Conservation (phyloP, 1,140 invertebrate genomes). For the Lethocerus indicus region DNA sequence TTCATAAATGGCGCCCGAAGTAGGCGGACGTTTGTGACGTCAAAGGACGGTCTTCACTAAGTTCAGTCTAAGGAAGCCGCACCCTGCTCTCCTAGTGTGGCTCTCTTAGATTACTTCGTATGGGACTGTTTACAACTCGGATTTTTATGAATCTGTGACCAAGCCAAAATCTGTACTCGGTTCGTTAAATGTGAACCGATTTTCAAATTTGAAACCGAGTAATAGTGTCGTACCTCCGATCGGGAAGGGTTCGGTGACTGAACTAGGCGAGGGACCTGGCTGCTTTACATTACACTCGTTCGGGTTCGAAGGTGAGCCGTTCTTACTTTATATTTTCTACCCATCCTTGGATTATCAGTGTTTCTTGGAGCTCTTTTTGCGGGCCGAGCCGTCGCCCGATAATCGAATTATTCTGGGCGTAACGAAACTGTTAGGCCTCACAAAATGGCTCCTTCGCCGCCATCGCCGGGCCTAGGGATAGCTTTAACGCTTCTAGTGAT, state of each 20-base stretch:
- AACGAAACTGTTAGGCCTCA: too few relatives aligned
- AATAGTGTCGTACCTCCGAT: slow-evolving; percentile 6
- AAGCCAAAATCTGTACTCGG: slow-evolving; percentile 7
- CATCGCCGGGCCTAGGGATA: too few relatives aligned
- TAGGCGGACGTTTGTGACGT: slow-evolving; percentile 19
- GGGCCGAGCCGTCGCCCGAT: too few relatives aligned
- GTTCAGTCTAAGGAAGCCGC: slow-evolving; percentile 20
- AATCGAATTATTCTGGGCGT: too few relatives aligned
- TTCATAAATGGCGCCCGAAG: too few relatives aligned
- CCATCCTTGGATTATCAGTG: too few relatives aligned
- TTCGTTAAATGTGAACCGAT: slow-evolving; percentile 17
- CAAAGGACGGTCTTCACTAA: slow-evolving; percentile 19
- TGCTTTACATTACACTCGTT: slow-evolving; percentile 8
- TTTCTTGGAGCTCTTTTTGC: too few relatives aligned
- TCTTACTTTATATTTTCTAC: background rate
- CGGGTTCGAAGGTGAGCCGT: slow-evolving; percentile 4
- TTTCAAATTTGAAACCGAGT: background rate
- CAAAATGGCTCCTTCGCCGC: too few relatives aligned
- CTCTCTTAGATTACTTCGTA: slow-evolving; percentile 9
- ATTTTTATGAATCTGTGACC: slow-evolving; percentile 17
- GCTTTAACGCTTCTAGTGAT: too few relatives aligned
- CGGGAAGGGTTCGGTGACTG: slow-evolving; percentile 6
- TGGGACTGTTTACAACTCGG: slow-evolving; percentile 12
- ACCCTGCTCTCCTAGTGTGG: slow-evolving; percentile 17
- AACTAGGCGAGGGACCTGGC: slow-evolving; percentile 15